Evolutionary conservation across 2,797 vertebrate genomes (phyloP), one percentile per base, ranked within the genome.

Genomic region (Spheniscus humboldti): DNA sequence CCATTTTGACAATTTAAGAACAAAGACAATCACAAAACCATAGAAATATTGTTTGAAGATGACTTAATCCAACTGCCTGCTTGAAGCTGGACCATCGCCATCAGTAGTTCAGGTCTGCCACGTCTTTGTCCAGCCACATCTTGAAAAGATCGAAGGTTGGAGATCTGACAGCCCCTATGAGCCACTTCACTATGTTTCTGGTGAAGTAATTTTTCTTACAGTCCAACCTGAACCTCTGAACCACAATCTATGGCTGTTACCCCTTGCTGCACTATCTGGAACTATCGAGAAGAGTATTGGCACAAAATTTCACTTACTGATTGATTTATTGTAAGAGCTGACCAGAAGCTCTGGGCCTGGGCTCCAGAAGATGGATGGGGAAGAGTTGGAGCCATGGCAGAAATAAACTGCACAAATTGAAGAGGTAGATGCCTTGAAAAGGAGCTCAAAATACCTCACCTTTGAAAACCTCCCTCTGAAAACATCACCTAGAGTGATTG

Each of bases 61-160:
- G 1, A 37, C 28, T 82, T 67, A 74, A 78, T 83, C 41, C 31
- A 45, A 17, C 12, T 53, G 83, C 5, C 7, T 48, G 7, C 43
- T 80, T 67, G 43, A 96, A 88, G 74, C 18, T 33, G 23, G 7
- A 37, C 13, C 6, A 63, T 20, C 2, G 2, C 5, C 10, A 27
- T 50, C 39, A 27, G 12, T 64, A 69, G 27, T n/a, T 88, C 72
- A 45, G 35, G 9, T 87, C 48, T 85, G 47, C 18, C 25, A 8
- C 28, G 11, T 24, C 30, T 94, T 53, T 5, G 0, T 66, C 8
- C 7, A 85, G 39, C 5, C 33, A 35, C 0, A 0, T 67, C 16
- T 69, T 41, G 33, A 48, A 31, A 88, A 86, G 52, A 75, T 68
- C 8, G 48, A 63, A 25, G 24, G 11, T 1, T 63, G 56, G 33